Evolutionary conservation across 2,113 vertebrate genomes (phyloP).

Genomic region (Deroptyus accipitrinus): DNA sequence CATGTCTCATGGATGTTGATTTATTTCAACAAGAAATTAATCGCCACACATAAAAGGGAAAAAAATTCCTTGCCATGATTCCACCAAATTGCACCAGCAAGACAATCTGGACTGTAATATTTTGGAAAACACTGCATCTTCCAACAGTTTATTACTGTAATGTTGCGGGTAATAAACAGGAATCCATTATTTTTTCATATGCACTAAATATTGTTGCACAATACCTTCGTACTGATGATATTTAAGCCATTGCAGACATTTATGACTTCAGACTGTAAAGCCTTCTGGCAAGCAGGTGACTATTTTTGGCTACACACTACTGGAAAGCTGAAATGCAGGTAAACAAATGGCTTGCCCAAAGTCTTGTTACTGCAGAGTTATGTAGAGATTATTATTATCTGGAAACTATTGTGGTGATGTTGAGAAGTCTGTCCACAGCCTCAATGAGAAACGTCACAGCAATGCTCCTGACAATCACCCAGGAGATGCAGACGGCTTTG

Average conservation of each 20-base stretch:
- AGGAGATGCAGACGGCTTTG: not conserved
- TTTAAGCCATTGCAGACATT: not conserved
- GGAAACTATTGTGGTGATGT: not conserved
- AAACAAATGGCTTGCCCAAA: not conserved
- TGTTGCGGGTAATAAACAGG: not conserved
- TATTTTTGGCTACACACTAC: not conserved
- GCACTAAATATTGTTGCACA: not conserved
- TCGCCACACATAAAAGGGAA: not conserved
- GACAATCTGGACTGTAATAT: not conserved
- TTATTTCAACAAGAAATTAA: conserved; percentile 17
- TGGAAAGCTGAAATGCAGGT: not conserved
- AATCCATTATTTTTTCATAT: not conserved
- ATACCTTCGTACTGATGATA: not conserved
- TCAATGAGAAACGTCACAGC: not conserved
- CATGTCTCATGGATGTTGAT: not conserved
- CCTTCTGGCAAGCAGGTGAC: not conserved
- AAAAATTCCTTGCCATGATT: not conserved
- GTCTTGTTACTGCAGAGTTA: not conserved
- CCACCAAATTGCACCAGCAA: not conserved
- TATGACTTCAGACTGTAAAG: not conserved
- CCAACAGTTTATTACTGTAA: not conserved
- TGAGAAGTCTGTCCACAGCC: not conserved
- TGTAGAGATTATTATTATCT: not conserved
- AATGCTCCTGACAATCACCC: not conserved
- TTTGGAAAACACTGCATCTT: not conserved